Evolutionary conservation across 2,797 vertebrate genomes (phyloP).

Genomic region (Rhinatrema bivittatum): DNA sequence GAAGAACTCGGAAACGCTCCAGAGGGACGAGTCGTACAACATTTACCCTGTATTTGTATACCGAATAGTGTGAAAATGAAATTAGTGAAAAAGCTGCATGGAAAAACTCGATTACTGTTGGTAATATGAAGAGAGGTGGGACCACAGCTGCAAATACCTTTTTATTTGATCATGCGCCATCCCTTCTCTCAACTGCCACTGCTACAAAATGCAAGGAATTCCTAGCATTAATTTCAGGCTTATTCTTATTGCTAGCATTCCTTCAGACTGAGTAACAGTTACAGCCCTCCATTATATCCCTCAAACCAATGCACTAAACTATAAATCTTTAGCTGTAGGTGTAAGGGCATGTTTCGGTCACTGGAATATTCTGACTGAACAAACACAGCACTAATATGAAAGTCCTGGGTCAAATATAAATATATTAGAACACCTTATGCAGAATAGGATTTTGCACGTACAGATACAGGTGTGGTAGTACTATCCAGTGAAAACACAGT

Average conservation of each 20-base stretch:
- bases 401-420: too few species aligned
- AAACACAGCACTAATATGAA: too few species aligned
- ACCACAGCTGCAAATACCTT: constrained; percentile 50
- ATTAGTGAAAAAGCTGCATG: constrained; percentile 34
- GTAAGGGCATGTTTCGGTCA: too few species aligned
- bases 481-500: too few species aligned
- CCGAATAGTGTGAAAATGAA: constrained; percentile 29
- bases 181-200: constrained; percentile 41
- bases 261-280: constrained; percentile 43
- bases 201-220: constrained; percentile 50
- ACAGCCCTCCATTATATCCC: constrained; percentile 40
- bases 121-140: constrained; percentile 42
- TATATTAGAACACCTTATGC: too few species aligned
- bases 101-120: constrained; percentile 38
- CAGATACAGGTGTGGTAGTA: too few species aligned
- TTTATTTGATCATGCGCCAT: constrained; percentile 45
- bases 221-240: constrained; percentile 41
- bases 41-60: constrained; percentile 24
- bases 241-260: constrained; percentile 46
- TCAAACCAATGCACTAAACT: constrained; percentile 21
- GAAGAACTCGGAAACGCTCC: too few species aligned
- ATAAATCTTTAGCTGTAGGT: too few species aligned
- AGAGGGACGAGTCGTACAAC: constrained; percentile 20
- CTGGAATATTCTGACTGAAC: too few species aligned
- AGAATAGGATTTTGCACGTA: too few species aligned